Conservation (phyloP, 2,888 invertebrate species). For the Ochropleura plecta region DNA sequence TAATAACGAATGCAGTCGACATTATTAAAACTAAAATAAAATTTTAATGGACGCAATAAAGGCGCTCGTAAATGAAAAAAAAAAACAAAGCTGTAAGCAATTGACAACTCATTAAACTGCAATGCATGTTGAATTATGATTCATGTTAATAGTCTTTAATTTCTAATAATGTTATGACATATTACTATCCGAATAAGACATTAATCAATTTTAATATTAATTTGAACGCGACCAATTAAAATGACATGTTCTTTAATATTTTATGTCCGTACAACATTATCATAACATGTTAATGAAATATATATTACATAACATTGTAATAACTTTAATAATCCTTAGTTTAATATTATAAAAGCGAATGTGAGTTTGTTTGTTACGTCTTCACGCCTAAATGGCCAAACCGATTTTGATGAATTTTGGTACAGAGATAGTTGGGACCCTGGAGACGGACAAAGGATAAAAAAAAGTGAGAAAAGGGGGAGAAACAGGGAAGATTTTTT, state of each 20-base stretch:
- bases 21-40: not conserved
- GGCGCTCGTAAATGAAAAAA: not conserved
- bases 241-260: constrained; percentile 52
- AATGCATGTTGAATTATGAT: constrained; percentile 37
- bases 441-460: no score
- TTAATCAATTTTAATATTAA: constrained; percentile 62
- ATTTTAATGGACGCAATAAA: not conserved
- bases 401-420: no score
- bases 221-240: constrained; percentile 60
- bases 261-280: constrained; percentile 53
- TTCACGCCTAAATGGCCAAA: no score
- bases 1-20: not conserved
- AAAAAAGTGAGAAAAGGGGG: no score
- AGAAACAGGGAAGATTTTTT: no score
- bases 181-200: constrained; percentile 54
- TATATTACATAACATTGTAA: not conserved
- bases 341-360: no score
- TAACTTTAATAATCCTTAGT: no score
- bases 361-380: no score
- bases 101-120: constrained; percentile 48
- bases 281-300: constrained; percentile 43
- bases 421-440: no score
- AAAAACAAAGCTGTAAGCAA: constrained; percentile 10
- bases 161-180: constrained; percentile 64
- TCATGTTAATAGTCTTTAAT: constrained; percentile 57